Base-by-base conservation (phyloP, 2,797 vertebrate species). In the Rhincodon typus region DNA sequence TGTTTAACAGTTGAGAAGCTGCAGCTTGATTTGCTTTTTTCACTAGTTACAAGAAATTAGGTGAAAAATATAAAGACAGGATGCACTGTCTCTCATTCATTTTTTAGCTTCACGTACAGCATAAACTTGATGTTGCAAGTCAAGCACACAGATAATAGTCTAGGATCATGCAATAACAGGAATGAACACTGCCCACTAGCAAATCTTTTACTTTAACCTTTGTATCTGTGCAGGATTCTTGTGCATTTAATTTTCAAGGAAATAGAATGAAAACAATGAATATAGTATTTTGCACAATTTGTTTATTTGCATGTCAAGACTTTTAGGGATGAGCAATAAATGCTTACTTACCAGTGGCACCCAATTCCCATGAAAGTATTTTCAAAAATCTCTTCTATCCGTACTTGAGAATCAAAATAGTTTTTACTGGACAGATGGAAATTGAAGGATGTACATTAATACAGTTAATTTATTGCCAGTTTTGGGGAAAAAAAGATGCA, bases 121-220 rank as follows among this genome's bases (percentile, higher is more conserved):
- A 38, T 42, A 23, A 93, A 67, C 67, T n/a, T 67, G n/a, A 93
- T 42, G 23, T 69, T 23, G 21, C 91, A 95, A 94, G 91, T 96
- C 86, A 90, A 62, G 95, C 96, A 95, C 50, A 94, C 94, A 62
- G 77, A 79, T 96, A 90, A 53, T 69, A 70, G 74, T 10, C 50
- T 15, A 17, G 69, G 53, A 30, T 38, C 46, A 57, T 42, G 46
- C 62, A 86, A 6, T 66, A 82, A 95, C 34, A 53, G 95, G 96
- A 96, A 95, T 87, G 95, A 95, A 94, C 96, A 96, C 97, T 97
- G 97, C 97, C 96, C 97, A 95, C 96, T 96, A 96, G 96, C 97
- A 97, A 96, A 96, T 97, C 96, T 96, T 96, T 96, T 97, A 96
- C 97, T 97, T 96, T 97, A 97, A 97, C 97, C 97, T 97, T 97